Evolutionary conservation across 2,888 invertebrate genomes (phyloP), one percentile per base, ranked within the genome.

Genomic region (Macrosoma leucophasiata): DNA sequence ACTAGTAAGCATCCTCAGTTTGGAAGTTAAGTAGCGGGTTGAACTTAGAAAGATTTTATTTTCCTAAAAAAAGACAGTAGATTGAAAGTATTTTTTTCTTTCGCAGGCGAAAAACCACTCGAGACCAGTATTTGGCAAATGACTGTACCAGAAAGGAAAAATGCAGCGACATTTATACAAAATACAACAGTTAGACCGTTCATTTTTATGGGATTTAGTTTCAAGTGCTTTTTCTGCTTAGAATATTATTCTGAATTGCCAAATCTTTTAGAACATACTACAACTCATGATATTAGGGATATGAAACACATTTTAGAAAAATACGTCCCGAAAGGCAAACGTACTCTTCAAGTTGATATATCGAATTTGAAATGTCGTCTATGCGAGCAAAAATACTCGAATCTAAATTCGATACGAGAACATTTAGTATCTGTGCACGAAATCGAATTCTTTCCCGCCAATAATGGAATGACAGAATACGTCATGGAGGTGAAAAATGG

Each of bases 51-150:
- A n/a, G n/a, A n/a, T n/a, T n/a, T n/a, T n/a, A n/a, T n/a, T n/a
- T n/a, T n/a, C n/a, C n/a, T n/a, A n/a, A n/a, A n/a, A n/a, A n/a
- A n/a, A n/a, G n/a, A n/a, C n/a, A n/a, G n/a, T n/a, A n/a, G n/a
- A n/a, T n/a, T n/a, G n/a, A 27, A 40, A 36, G 15, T 15, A 10
- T 19, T 13, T 34, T 39, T 51, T 41, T 52, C 37, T 52, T 56
- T 37, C 39, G 25, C 58, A 58, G 54, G 41, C 32, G 27, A 12
- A 17, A 41, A 27, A 39, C 12, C 31, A 23, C 14, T 33, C 18
- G 54, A 43, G 33, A 60, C 65, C 7, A 72, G 70, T 35, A 54
- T 67, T 11, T 75, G 75, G 75, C 70, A 73, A 55, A 45, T 72
- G 42, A 69, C 69, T 1, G 53, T 60, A 1, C 27, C 55, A 1